Base-by-base conservation (phyloP, 2,113 vertebrate genomes). In the Salvelinus fontinalis region DNA sequence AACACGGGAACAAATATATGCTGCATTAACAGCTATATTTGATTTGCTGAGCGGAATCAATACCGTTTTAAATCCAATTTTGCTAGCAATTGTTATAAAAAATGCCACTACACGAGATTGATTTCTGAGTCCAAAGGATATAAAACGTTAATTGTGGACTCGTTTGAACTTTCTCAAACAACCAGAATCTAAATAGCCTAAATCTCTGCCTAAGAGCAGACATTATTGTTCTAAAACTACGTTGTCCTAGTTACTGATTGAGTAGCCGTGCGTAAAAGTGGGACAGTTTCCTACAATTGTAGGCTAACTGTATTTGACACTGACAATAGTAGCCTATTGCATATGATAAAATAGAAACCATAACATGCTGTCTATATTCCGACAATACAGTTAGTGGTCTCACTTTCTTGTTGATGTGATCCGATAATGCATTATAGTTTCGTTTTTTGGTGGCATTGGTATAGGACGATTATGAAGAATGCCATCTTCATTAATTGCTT, bases 181-280 rank as follows among this genome's bases (percentile, higher is more conserved):
- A 68, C 22, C 26, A 48, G 9, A 44, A 44, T 11, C 39, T 44
- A 73, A 68, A 13, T 0, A 59, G 39, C 39, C 39, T 3, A 44
- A 13, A 26, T 2, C 44, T 22, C 27, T 1, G 13, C 68, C 64
- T 18, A 54, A 80, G 1, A 27, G 13, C 26, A 68, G 54, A 49
- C 80, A 20, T 20, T 62, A 12, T 88, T 78, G 76, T 83, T 54
- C 75, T 73, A 54, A 8, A 22, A 34, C 66, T 60, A 73, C 74
- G 66, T 9, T 69, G 66, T 39, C 74, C 80, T 64, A 73, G 49
- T 83, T 88, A 73, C 74, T 84, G 49, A 76, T 34, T 82, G 81
- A 64, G 70, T 54, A 81, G 48, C 66, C 65, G 57, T 67, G 80
- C 67, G 39, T 77, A 78, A 76, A 84, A 83, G 70, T 83, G 59